Base-by-base conservation (phyloP, 2,797 vertebrate genomes). In the Phalloptychus januarius region DNA sequence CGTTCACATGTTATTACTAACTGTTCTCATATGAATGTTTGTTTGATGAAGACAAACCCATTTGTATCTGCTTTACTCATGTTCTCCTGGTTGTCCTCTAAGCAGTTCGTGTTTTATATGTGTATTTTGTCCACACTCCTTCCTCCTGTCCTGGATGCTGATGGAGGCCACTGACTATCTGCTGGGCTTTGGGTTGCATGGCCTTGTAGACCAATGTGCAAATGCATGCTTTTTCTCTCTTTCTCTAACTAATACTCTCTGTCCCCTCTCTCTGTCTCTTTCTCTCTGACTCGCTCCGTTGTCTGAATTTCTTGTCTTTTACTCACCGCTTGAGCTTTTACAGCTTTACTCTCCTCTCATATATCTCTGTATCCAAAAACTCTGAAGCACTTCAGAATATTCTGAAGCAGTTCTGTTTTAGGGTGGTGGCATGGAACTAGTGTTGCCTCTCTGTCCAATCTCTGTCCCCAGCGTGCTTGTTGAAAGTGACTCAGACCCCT, bases 351-450 rank as follows among this genome's bases (percentile, higher is more conserved):
- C 96, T 96, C 94, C 96, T 97, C 95, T 95, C 81, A 96, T 94
- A 83, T 95, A 85, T 94, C 81, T 94, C 80, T 95, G 90, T 95
- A 82, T 93, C 86, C 90, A 92, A 90, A 63, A 88, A 87, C 88
- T 93, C 96, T 95, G 96, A 95, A 95, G 94, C 96, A 96, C 97
- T 97, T 97, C 96, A 96, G 98, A 99, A 99, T 99, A 99, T 99
- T 99, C 98, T 99, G 98, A 99, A 99, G 98, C 98, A 99, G 97
- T 99, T 99, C 98, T 99, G 98, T 99, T 99, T 99, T 97, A 99
- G 98, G 98, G 97, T 96, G 98, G 98, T 99, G 98, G 98, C 98
- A 99, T 99, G 98, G 98, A 99, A 99, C 98, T 97, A 95, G 97
- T 90, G 97, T 99, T 98, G 96, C 97, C 98, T 98, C 96, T 98